A percentile compares a stretch with the other conserved stretches of the same genome.
Evolutionary conservation across 2,797 vertebrate genomes (phyloP).

Genomic region (Acestrorhynchus altus): DNA sequence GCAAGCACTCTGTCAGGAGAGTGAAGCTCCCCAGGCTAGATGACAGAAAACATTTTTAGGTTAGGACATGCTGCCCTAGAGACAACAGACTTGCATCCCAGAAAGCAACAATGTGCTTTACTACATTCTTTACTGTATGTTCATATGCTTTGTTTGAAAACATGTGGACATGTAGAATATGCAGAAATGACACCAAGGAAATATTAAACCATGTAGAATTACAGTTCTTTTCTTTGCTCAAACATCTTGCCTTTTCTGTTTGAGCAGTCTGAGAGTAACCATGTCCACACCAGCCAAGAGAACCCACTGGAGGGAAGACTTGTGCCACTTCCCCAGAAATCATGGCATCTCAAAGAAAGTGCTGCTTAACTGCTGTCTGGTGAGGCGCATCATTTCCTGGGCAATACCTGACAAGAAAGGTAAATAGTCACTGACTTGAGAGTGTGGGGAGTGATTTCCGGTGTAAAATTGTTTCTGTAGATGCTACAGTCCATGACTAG

Average conservation of each 20-base stretch:
- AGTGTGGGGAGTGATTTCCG: neutral
- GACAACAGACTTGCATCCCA: neutral
- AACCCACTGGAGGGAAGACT: slow-evolving; percentile 76
- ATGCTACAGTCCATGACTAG: neutral
- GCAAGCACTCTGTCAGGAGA: slow-evolving; percentile 24
- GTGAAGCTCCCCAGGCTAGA: neutral
- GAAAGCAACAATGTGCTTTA: slow-evolving; percentile 27
- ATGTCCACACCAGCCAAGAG: slow-evolving; percentile 77
- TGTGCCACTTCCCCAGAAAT: slow-evolving; percentile 77
- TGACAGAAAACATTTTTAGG: slow-evolving; percentile 39
- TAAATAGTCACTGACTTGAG: slow-evolving; percentile 62
- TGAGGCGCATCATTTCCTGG: slow-evolving; percentile 83
- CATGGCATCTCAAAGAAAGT: slow-evolving; percentile 81
- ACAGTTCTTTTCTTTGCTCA: slow-evolving; percentile 4
- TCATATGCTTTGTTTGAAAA: too few species aligned
- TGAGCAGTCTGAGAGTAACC: slow-evolving; percentile 63
- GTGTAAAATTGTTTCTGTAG: neutral
- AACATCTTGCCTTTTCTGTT: slow-evolving; percentile 36
- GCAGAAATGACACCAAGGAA: neutral
- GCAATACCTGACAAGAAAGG: slow-evolving; percentile 80
- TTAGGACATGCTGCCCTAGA: neutral
- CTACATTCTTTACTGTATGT: too few species aligned
- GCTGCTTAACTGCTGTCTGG: slow-evolving; percentile 84
- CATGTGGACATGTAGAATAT: too few species aligned
- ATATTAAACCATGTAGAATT: neutral